A percentile compares a stretch with the other conserved stretches of the same genome.
Conservation (phyloP, 2,797 vertebrate species). For the Chromis chromis region DNA sequence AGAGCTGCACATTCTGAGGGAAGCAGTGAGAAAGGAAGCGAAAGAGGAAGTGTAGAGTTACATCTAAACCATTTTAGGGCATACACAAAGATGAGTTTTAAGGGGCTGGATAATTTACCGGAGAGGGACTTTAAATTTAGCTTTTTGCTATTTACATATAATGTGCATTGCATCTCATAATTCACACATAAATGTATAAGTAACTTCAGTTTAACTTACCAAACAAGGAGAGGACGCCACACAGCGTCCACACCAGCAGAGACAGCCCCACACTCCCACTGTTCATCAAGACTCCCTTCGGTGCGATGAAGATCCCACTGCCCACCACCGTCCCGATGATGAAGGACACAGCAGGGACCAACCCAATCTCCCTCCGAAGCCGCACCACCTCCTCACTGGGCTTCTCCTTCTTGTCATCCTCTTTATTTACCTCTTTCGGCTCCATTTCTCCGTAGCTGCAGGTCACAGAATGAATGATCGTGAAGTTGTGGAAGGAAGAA, state of each 20-base stretch:
- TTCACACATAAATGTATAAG: neutral
- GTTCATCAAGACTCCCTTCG: slow-evolving; percentile 90
- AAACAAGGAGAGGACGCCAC: slow-evolving; percentile 87
- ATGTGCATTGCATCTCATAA: neutral
- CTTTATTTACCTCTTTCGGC: slow-evolving; percentile 9
- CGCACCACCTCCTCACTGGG: slow-evolving; percentile 73
- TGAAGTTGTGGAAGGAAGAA: neutral
- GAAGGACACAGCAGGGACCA: slow-evolving; percentile 85
- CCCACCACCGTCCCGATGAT: slow-evolving; percentile 90
- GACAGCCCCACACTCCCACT: slow-evolving; percentile 89
- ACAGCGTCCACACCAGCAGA: slow-evolving; percentile 87
- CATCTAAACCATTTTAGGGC: no score
- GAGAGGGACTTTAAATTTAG: no score
- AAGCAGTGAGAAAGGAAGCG: no score
- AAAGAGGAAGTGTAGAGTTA: no score
- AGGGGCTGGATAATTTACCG: no score
- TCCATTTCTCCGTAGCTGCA: slow-evolving; percentile 45
- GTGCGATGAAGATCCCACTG: slow-evolving; percentile 92
- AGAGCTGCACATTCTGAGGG: no score
- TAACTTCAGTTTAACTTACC: slow-evolving; percentile 76
- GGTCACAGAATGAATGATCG: neutral
- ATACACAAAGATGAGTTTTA: no score
- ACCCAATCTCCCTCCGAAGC: slow-evolving; percentile 85
- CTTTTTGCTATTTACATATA: no score
- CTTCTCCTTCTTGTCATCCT: slow-evolving; percentile 34